Evolutionary conservation across 2,888 invertebrate species (phyloP), one percentile per base, ranked within the genome.

Genomic region (Piscicola geometra): DNA sequence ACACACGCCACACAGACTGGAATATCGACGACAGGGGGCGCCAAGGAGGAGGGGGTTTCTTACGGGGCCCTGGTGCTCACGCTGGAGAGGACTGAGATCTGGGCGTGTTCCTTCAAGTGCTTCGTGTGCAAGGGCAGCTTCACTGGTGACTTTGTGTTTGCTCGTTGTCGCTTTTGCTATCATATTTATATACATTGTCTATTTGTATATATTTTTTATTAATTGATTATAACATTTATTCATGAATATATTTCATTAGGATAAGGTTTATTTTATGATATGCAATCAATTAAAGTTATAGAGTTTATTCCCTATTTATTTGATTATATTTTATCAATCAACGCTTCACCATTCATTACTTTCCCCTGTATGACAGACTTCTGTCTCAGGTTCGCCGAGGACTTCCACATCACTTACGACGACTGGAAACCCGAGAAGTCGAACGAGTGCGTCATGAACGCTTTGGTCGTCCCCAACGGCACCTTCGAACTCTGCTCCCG

Each of bases 401-500:
- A 98, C 86, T 96, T 97, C 87, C 95, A 97, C 87, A 93, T 94
- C 0, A 93, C 93, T 41, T 88, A 95, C 81, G 96, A 97, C 84
- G 97, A 97, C 85, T 97, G 97, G 97, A 94, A 94, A 85, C 97
- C 97, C 0, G 82, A 79, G 73, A 93, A 93, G 82, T 88, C 89
- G 15, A 78, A 36, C 78, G 78, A 76, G 72, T 28, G 82, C 2
- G 83, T 86, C 70, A 86, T 87, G 81, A 88, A 88, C 81, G 86
- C 85, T 76, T 97, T 98, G 86, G 92, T 94, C 75, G 99, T 99
- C n/a, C 97, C 96, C 15, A 95, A 96, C 86, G 99, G 99, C 25
- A 97, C 97, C 0, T 99, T 97, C 83, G 96, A 98, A 87, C 94
- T 99, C 2, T 95, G 94, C 87, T 94, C 93, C 79, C 88, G 94